phyloP scores from a whole-genome alignment of 2,113 vertebrate genomes.

The Pyxicephalus adspersus region DNA sequence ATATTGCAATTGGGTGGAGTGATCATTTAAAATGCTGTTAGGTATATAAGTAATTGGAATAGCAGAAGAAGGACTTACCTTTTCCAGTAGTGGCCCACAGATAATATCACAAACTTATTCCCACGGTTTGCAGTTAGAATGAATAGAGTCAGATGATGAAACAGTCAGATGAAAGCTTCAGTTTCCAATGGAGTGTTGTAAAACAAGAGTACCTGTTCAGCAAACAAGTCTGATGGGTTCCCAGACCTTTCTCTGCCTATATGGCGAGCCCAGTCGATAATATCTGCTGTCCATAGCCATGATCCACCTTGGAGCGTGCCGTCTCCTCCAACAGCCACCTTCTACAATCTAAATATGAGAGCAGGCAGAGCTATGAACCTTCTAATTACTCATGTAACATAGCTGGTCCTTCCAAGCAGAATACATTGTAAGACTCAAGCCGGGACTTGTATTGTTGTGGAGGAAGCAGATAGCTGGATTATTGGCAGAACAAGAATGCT shows the following conservation, averaged over 20 bases:
- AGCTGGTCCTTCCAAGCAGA: neutral
- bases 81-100: neutral
- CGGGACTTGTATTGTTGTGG: slow-evolving; percentile 12
- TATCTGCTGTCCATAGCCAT: neutral
- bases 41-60: too few species aligned
- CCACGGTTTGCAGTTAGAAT: neutral
- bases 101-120: neutral
- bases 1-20: too few species aligned
- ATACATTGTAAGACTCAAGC: slow-evolving; percentile 4
- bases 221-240: neutral
- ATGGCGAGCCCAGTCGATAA: neutral
- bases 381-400: neutral
- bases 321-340: neutral
- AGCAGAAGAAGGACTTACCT: slow-evolving; percentile 7
- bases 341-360: neutral
- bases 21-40: too few species aligned
- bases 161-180: neutral
- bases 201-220: slow-evolving; percentile 2
- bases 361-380: neutral
- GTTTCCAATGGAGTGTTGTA: slow-evolving; percentile 23
- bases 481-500: slow-evolving; percentile 28
- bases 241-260: slow-evolving; percentile 10
- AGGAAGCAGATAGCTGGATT: slow-evolving; percentile 32
- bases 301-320: neutral
- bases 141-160: neutral